Evolutionary conservation across 2,888 invertebrate species (phyloP).

Genomic region (Eupithecia dodoneata): DNA sequence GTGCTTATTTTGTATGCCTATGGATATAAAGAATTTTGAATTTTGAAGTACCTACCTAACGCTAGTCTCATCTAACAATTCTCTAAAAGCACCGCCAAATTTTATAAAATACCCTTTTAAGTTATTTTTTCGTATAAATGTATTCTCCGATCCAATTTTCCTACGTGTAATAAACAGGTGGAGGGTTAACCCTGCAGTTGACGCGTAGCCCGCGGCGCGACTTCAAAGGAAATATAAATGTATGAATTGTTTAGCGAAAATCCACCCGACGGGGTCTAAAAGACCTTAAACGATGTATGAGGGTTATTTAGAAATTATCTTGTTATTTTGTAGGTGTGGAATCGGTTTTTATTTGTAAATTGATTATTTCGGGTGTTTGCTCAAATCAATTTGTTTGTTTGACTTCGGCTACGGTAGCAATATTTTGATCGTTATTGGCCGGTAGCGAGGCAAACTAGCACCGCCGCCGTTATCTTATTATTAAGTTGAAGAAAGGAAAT

Average conservation of each 20-base stretch:
- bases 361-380: neutral
- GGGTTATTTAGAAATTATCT: slow-evolving; percentile 52
- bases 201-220: slow-evolving; percentile 75
- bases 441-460: too few species aligned
- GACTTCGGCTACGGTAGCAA: neutral
- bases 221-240: slow-evolving; percentile 82
- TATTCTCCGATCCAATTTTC: slow-evolving; percentile 58
- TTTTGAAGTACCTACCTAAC: neutral
- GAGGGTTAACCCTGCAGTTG: slow-evolving; percentile 75
- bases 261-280: slow-evolving; percentile 64
- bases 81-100: neutral
- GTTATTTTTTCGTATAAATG: slow-evolving; percentile 9
- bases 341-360: neutral
- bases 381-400: neutral
- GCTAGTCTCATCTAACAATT: neutral
- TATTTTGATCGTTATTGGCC: neutral
- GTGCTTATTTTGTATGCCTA: too few species aligned
- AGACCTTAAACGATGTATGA: slow-evolving; percentile 55
- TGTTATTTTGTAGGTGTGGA: slow-evolving; percentile 22
- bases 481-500: too few species aligned
- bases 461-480: too few species aligned
- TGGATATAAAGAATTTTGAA: too few species aligned
- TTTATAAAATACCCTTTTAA: slow-evolving; percentile 9
- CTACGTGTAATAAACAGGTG: slow-evolving; percentile 71
- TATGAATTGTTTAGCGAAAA: slow-evolving; percentile 81